phyloP scores from a whole-genome alignment of 2,797 vertebrate genomes.

The Gambusia yucatana region DNA sequence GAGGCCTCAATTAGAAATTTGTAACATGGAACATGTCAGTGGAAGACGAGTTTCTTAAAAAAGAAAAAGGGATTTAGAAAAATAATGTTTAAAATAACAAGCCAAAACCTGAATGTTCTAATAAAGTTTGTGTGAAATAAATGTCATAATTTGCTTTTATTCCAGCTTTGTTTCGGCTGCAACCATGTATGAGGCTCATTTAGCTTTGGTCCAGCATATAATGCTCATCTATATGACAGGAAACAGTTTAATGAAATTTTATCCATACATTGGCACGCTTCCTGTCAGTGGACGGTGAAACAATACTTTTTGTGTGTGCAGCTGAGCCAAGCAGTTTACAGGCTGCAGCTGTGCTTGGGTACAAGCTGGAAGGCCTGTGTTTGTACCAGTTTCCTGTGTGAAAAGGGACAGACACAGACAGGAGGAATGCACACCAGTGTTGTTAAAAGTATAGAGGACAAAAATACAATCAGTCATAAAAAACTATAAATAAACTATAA shows the following conservation, averaged over 20 bases:
- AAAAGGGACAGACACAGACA: slow-evolving; percentile 5
- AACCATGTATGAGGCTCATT: slow-evolving; percentile 7
- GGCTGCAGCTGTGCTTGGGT: slow-evolving; percentile 47
- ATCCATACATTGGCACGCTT: slow-evolving; percentile 11
- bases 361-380: slow-evolving; percentile 28
- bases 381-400: slow-evolving; percentile 24
- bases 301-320: slow-evolving; percentile 16
- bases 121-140: slow-evolving; percentile 8
- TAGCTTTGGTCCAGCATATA: slow-evolving; percentile 2
- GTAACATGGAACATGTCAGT: slow-evolving; percentile 5
- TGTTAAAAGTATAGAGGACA: not conserved
- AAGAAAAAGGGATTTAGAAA: not conserved
- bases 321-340: slow-evolving; percentile 29
- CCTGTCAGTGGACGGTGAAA: slow-evolving; percentile 5
- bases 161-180: not conserved
- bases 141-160: not conserved
- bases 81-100: not conserved
- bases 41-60: slow-evolving; percentile 18
- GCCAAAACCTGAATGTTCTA: not conserved
- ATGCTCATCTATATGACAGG: not conserved
- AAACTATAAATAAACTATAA: too few species aligned
- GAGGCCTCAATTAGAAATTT: slow-evolving; percentile 31
- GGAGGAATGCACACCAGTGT: slow-evolving; percentile 22
- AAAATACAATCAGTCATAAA: slow-evolving; percentile 19
- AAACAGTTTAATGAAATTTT: slow-evolving; percentile 13